These are phyloP conservation scores for Gymnoscopelus braueri DNA, from an alignment of 2,797 vertebrate genomes.

Conservation along the genomic window DNA sequence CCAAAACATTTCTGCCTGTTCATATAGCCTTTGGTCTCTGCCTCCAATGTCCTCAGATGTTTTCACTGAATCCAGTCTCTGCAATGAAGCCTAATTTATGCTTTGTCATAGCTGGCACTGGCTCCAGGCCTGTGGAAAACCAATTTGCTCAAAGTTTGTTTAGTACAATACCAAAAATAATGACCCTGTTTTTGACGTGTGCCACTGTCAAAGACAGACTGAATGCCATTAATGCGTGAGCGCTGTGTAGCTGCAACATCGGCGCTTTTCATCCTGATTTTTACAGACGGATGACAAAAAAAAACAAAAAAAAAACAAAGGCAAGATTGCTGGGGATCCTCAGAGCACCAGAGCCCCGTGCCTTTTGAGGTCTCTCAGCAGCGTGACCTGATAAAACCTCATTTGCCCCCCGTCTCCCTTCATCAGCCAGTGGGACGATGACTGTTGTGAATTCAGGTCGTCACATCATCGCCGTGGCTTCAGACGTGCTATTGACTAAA, in stretches of 20 bases:
- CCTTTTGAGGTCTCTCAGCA: conserved; percentile 61
- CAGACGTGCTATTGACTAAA: conserved; percentile 53
- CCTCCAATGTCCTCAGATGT: conserved; percentile 49
- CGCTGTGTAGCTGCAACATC: conserved; percentile 31
- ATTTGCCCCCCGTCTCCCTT: conserved; percentile 53
- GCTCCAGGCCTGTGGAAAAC: conserved; percentile 52
- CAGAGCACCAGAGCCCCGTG: conserved; percentile 48
- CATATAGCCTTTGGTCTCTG: conserved; percentile 57
- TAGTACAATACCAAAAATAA: conserved; percentile 60
- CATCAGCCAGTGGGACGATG: conserved; percentile 51
- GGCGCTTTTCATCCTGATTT: conserved; percentile 59
- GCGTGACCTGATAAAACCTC: conserved; percentile 60
- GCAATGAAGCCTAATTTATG: conserved; percentile 8
- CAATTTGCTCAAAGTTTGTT: conserved; percentile 50
- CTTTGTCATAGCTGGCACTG: conserved; percentile 16
- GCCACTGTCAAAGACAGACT: conserved; percentile 48
- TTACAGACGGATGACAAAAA: conserved; percentile 53
- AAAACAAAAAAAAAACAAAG: no score
- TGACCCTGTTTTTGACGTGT: conserved; percentile 48
- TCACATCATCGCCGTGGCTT: conserved; percentile 59
- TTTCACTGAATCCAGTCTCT: conserved; percentile 45
- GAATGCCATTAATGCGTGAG: conserved; percentile 58
- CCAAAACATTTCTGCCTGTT: conserved; percentile 26
- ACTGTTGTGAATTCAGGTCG: conserved; percentile 53
- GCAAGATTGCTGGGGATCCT: conserved; percentile 42